phyloP scores from a whole-genome alignment of 2,113 vertebrate genomes.

The Corvus hawaiiensis region DNA sequence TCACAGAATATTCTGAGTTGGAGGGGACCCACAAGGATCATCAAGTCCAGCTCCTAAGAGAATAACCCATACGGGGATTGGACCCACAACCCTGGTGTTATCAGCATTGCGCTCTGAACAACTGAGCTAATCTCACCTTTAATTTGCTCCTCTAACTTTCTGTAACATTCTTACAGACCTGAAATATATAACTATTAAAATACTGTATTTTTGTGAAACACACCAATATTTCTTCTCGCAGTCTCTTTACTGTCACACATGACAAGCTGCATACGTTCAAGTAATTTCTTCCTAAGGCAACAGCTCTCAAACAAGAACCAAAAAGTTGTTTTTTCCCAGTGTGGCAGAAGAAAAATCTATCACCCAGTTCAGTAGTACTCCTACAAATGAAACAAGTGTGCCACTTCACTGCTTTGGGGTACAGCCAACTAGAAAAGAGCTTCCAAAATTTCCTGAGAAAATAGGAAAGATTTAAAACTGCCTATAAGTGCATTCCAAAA shows the following conservation, averaged over 20 bases:
- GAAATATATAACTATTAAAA: neutral
- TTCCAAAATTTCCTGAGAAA: neutral
- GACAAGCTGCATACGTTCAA: neutral
- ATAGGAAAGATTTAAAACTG: neutral
- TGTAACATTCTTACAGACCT: neutral
- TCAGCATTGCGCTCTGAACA: neutral
- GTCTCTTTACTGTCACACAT: neutral
- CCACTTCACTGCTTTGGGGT: neutral
- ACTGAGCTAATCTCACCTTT: neutral
- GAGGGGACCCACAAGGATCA: neutral
- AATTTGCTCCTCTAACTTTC: neutral
- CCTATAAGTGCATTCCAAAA: neutral
- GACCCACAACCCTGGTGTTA: neutral
- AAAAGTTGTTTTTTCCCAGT: neutral
- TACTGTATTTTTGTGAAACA: neutral
- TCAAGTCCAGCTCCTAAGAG: neutral
- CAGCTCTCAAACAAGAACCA: neutral
- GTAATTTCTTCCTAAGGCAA: neutral
- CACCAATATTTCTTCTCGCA: neutral
- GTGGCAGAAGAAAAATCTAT: neutral
- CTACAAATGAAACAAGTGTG: neutral
- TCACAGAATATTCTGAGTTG: neutral
- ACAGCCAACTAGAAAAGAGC: neutral
- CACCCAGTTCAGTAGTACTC: neutral
- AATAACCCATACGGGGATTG: accelerated